Percentiles rank a stretch among this genome's conserved stretches.
Conservation (phyloP, 2,797 vertebrate species). For the Eulemur rubriventer region DNA sequence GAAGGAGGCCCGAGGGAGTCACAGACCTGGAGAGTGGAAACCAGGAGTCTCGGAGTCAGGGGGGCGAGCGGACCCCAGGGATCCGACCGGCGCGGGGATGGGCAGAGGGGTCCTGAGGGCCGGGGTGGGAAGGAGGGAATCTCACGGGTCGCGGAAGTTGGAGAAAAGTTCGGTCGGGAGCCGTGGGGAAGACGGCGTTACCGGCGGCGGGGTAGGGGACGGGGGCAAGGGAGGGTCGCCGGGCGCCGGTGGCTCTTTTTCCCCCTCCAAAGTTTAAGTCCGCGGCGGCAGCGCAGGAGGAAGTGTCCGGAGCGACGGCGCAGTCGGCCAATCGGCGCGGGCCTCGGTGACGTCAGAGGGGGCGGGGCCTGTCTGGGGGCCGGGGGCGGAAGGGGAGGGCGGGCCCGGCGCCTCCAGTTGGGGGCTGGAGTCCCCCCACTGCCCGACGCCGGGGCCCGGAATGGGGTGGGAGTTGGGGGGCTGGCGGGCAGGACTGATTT, state of each 20-base stretch:
- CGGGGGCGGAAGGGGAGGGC: slow-evolving; percentile 69
- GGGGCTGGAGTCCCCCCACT: background rate
- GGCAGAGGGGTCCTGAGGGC: slow-evolving; percentile 28
- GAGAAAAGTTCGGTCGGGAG: slow-evolving; percentile 13
- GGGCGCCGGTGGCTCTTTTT: slow-evolving; percentile 23
- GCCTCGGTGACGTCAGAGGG: slow-evolving; percentile 53
- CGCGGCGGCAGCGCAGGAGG: slow-evolving; percentile 83
- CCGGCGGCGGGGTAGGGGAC: slow-evolving; percentile 1
- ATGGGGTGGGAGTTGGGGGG: background rate
- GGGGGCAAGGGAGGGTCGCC: slow-evolving; percentile 20
- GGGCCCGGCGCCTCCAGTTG: background rate
- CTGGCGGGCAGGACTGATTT: background rate
- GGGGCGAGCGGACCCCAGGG: slow-evolving; percentile 12
- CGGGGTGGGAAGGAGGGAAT: slow-evolving; percentile 47
- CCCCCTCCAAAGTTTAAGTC: slow-evolving; percentile 79
- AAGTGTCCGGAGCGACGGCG: slow-evolving; percentile 88
- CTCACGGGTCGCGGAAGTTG: slow-evolving; percentile 50
- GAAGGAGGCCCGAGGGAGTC: background rate
- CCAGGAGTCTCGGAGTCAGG: background rate
- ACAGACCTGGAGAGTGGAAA: background rate
- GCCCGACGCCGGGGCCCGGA: fast-evolving
- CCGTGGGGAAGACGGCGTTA: slow-evolving; percentile 45
- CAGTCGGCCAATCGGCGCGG: slow-evolving; percentile 83
- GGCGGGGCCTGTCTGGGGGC: slow-evolving; percentile 3
- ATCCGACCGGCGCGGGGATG: slow-evolving; percentile 35